Evolutionary conservation across 2,888 invertebrate genomes (phyloP), one percentile per base, ranked within the genome.

Genomic region (Cremastinae sp.): DNA sequence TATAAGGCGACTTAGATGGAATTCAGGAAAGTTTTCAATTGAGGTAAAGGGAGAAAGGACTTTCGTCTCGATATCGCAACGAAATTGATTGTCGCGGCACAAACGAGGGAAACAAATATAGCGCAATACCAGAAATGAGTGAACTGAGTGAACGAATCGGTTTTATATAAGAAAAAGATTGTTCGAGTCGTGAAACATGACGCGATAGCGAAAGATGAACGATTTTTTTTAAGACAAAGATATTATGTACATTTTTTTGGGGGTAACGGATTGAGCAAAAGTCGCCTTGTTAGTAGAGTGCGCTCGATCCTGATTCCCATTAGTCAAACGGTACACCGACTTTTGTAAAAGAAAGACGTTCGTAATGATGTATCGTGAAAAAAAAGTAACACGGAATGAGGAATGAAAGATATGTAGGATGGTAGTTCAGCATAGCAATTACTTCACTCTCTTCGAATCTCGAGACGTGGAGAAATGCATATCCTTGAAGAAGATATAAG

Each of bases 381-480:
- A 59, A 14, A 5, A n/a, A 2, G 28, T 28, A 69, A 28, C 8
- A 28, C 37, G n/a, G 39, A 16, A 35, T 49, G 28, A 12, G 2
- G 51, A 37, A 39, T 41, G 49, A 45, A 16, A 71, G 39, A 59
- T 35, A 5, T 28, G 2, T 2, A 35, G 47, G 45, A 47, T 9
- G 56, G 78, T 73, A 72, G 74, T 53, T 45, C 45, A 75, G 39
- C 43, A 28, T 74, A 76, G 74, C 74, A 66, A 66, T 65, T 82
- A 45, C 76, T 79, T 79, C 79, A 66, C 75, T 78, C 70, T 73
- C 81, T 80, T 70, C 61, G 79, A 78, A 53, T 75, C 75, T 74
- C 71, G 41, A 56, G 71, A 69, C 58, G 43, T 28, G 70, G 80
- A 71, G 75, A 81, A 79, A 80, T 82, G 85, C 85, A 86, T 85